Evolutionary conservation across 2,888 invertebrate species (phyloP), one percentile per base, ranked within the genome.

Genomic region (Criorhina ranunculi): DNA sequence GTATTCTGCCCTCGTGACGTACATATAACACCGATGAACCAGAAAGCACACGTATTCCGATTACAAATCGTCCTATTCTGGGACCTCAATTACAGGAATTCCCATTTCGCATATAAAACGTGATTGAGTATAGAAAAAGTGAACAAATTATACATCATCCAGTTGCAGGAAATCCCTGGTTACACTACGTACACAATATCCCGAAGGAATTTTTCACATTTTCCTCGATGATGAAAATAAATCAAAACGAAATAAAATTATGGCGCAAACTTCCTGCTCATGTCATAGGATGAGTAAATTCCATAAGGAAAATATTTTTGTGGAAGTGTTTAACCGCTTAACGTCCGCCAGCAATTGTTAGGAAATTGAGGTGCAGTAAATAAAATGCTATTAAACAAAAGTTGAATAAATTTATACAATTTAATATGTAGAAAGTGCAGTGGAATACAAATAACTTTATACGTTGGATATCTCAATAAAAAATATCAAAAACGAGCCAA

Each of bases 71-170:
- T 60, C 46, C 62, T 73, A 79, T 73, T 67, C 78, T 73, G 83
- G 67, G 62, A 60, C 73, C 73, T 73, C 83, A 83, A 79, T 83
- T 79, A 83, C 73, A 79, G 55, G 79, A 83, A 83, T 83, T 83
- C 83, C 83, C 83, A 75, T 75, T 79, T 83, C 83, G 83, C 67
- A 83, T 83, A 83, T 79, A 83, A 83, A 83, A 83, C 83, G 83
- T 83, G 83, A 83, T 83, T 79, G 83, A 78, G 79, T 79, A 83
- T 69, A 59, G 69, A 67, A 67, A 76, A 79, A 62, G 59, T 73
- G 83, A 83, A 83, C 79, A 83, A 83, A 79, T 83, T 83, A 83
- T 79, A 42, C 46, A 72, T 73, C 78, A 83, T 78, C 78, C 79
- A 79, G 73, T 83, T 83, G 70, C 83, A 83, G 79, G 79, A 73